Conservation (phyloP, 2,113 vertebrate genomes). For the Pomatorhinus ruficollis region DNA sequence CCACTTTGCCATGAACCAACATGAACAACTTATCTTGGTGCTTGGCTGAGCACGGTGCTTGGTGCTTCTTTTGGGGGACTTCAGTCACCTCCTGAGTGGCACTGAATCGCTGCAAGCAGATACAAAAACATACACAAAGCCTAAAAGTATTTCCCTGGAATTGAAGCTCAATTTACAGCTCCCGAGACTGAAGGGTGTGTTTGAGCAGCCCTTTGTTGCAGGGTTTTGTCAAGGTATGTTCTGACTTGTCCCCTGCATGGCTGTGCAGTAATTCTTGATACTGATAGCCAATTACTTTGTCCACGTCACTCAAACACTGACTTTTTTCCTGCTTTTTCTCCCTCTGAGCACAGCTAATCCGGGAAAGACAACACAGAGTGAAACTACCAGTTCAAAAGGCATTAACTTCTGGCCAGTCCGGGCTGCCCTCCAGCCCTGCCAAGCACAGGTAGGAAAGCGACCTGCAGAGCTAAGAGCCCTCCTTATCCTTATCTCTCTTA, state of each 20-base stretch:
- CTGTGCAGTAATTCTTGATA: constrained; percentile 37
- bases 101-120: neutral
- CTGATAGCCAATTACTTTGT: constrained; percentile 45
- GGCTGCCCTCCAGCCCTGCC: neutral
- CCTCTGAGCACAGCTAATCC: neutral
- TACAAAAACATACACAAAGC: neutral
- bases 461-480: neutral
- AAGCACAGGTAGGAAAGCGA: neutral
- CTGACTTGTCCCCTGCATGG: constrained; percentile 40
- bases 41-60: neutral
- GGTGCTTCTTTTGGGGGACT: constrained; percentile 3
- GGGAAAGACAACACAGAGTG: neutral
- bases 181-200: constrained; percentile 9
- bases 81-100: neutral
- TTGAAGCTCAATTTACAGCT: constrained; percentile 23
- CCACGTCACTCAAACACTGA: constrained; percentile 4
- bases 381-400: neutral
- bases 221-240: constrained; percentile 54
- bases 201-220: constrained; percentile 32
- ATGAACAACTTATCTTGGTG: neutral
- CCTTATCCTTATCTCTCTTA: neutral
- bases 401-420: neutral
- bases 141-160: neutral
- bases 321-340: neutral
- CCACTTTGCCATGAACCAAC: neutral